Percentiles rank a stretch among this genome's conserved stretches.
Conservation (phyloP, 2,797 vertebrate species). For the Rhinogobio ventralis region DNA sequence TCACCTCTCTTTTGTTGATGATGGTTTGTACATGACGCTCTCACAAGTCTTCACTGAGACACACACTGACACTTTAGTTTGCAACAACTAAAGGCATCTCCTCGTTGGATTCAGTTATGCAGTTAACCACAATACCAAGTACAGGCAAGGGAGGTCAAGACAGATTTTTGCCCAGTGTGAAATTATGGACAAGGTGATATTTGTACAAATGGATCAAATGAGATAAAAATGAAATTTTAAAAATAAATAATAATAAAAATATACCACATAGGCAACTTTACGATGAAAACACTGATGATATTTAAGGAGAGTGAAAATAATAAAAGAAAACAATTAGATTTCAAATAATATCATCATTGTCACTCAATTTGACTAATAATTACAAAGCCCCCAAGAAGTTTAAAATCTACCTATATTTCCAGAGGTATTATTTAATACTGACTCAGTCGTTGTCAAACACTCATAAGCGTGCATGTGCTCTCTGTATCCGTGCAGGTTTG, state of each 20-base stretch:
- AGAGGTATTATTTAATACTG: not conserved
- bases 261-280: too few relatives aligned
- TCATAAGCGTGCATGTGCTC: not conserved
- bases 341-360: too few relatives aligned
- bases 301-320: too few relatives aligned
- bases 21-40: not conserved
- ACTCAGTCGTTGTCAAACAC: not conserved
- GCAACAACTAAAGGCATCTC: not conserved
- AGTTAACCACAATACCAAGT: not conserved
- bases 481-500: conserved; percentile 3
- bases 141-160: not conserved
- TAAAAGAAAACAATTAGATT: too few relatives aligned
- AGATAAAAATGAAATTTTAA: too few relatives aligned
- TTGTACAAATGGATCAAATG: not conserved
- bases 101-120: not conserved
- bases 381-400: too few relatives aligned
- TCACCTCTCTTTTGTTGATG: not conserved
- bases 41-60: not conserved
- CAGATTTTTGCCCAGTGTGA: too few relatives aligned
- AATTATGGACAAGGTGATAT: not conserved
- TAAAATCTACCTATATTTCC: too few relatives aligned
- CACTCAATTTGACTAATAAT: too few relatives aligned
- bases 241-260: too few relatives aligned
- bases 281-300: too few relatives aligned
- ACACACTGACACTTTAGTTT: not conserved